Evolutionary conservation across 2,113 vertebrate species (phyloP).

Genomic region (Psophia crepitans): DNA sequence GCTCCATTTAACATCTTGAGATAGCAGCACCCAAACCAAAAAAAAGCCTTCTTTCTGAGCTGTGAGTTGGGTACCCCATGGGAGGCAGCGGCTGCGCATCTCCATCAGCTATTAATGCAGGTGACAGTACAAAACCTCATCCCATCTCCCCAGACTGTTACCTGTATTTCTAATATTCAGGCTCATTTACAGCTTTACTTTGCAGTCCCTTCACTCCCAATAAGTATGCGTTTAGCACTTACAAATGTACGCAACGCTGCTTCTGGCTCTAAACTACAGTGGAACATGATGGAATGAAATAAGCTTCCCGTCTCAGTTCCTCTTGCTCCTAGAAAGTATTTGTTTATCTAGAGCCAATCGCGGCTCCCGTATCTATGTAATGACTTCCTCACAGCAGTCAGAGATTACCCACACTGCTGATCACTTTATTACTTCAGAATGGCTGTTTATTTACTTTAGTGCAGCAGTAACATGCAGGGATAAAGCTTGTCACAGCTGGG

Average conservation of each 20-base stretch:
- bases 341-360: constrained; percentile 61
- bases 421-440: constrained; percentile 74
- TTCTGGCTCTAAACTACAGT: not conserved
- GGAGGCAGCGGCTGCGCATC: not conserved
- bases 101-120: not conserved
- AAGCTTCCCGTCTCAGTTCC: not conserved
- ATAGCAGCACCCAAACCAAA: not conserved
- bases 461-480: constrained; percentile 48
- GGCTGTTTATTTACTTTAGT: constrained; percentile 74
- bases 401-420: constrained; percentile 71
- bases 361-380: constrained; percentile 49
- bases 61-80: not conserved
- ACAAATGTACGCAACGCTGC: not conserved
- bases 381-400: constrained; percentile 65
- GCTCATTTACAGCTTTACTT: not conserved
- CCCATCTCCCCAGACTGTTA: not conserved
- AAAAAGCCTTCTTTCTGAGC: not conserved
- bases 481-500: constrained; percentile 68
- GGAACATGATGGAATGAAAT: constrained; percentile 37
- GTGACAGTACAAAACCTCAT: not conserved
- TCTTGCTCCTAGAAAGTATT: constrained; percentile 57
- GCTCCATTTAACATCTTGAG: not conserved
- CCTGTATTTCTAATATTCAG: not conserved
- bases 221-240: not conserved
- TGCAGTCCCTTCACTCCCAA: not conserved